Percentiles rank a stretch among this genome's conserved stretches.
Evolutionary conservation across 2,113 vertebrate species (phyloP).

Genomic region (Cyanistes caeruleus): DNA sequence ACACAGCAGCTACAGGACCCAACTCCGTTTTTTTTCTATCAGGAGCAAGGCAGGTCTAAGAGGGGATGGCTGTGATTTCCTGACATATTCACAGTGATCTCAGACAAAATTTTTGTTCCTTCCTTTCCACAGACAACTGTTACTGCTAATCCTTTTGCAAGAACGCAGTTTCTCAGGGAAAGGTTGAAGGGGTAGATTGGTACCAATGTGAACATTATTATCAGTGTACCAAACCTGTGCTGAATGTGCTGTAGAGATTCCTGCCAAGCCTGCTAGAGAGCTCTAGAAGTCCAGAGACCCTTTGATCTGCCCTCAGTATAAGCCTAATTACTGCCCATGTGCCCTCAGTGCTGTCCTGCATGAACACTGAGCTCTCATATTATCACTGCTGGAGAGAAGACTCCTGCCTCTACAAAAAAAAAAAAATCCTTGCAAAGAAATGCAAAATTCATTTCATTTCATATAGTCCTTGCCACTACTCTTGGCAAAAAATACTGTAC

Average conservation of each 20-base stretch:
- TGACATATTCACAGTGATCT: not conserved
- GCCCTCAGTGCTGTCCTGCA: not conserved
- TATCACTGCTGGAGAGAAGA: not conserved
- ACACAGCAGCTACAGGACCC: not conserved
- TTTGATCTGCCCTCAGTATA: not conserved
- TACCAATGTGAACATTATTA: not conserved
- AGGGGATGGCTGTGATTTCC: not conserved
- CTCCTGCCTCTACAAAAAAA: not conserved
- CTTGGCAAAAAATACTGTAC: not conserved
- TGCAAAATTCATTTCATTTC: not conserved
- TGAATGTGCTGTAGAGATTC: not conserved
- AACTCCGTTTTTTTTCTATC: not conserved
- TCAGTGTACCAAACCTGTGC: not conserved
- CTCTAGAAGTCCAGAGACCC: not conserved
- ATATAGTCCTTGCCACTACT: not conserved
- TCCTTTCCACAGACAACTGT: not conserved
- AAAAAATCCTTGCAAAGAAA: not conserved
- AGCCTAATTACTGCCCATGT: not conserved
- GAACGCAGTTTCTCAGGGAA: not conserved
- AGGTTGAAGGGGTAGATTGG: not conserved
- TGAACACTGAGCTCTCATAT: not conserved
- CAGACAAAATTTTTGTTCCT: not conserved
- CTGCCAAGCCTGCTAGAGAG: not conserved
- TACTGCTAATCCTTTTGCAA: not conserved
- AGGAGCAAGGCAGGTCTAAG: not conserved